Conservation (phyloP, 37 sponge, comb jelly and placozoan species). For the Eunapius fragilis region DNA sequence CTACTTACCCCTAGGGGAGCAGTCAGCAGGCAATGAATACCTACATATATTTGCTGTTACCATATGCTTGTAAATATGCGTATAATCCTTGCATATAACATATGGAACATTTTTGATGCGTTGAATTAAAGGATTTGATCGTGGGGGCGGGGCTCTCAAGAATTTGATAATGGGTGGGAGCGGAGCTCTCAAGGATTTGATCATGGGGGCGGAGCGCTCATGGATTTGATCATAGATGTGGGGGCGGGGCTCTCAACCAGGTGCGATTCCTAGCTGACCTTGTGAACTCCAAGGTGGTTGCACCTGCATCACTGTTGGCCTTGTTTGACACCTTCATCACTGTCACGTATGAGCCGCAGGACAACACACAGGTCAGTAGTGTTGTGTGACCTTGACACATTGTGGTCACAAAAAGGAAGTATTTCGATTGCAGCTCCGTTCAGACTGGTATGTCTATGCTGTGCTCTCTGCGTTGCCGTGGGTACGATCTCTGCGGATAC, state of each 20-base stretch:
- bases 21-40: no score
- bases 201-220: no score
- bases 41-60: no score
- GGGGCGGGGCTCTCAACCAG: background rate
- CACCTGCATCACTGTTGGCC: conserved; percentile 67
- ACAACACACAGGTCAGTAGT: conserved; percentile 80
- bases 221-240: no score
- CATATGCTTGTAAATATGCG: no score
- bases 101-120: background rate
- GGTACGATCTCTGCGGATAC: conserved; percentile 53
- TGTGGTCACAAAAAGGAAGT: no score
- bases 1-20: no score
- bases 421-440: conserved; percentile 53
- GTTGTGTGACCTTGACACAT: no score
- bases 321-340: conserved; percentile 88
- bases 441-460: conserved; percentile 86
- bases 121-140: background rate
- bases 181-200: background rate
- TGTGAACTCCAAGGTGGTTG: conserved; percentile 83
- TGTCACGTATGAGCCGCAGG: conserved; percentile 75
- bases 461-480: conserved; percentile 92
- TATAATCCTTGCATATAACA: no score
- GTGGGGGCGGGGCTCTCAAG: background rate
- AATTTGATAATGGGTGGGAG: no score
- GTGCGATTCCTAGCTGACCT: conserved; percentile 92